A percentile compares a stretch with the other conserved stretches of the same genome.
These are phyloP conservation scores for Pomacea canaliculata DNA, from an alignment of 2,888 invertebrate genomes.

Conservation along the genomic window DNA sequence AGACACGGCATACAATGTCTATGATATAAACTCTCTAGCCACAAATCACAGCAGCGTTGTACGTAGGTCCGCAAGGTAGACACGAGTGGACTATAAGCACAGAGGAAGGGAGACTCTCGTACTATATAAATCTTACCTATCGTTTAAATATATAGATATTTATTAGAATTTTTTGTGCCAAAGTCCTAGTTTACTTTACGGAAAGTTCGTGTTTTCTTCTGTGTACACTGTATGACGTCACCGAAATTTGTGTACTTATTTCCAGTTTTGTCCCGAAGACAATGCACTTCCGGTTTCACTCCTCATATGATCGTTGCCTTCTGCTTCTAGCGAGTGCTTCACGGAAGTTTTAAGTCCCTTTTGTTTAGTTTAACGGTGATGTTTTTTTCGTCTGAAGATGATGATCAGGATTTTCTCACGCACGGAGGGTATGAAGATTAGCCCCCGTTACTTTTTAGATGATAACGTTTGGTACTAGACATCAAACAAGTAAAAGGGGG, in stretches of 20 bases:
- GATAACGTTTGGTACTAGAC: not conserved
- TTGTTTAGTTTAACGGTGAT: conserved; percentile 30
- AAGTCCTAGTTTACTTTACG: too few relatives aligned
- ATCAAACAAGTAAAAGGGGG: not conserved
- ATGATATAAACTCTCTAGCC: too few relatives aligned
- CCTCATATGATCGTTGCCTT: conserved; percentile 22
- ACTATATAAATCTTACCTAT: too few relatives aligned
- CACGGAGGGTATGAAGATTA: conserved; percentile 36
- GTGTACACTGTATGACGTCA: conserved; percentile 8
- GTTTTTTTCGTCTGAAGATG: conserved; percentile 61
- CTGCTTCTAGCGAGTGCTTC: not conserved
- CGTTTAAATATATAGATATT: too few relatives aligned
- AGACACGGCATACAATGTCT: too few relatives aligned
- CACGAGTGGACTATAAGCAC: too few relatives aligned
- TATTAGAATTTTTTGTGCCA: too few relatives aligned
- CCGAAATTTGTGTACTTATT: conserved; percentile 1
- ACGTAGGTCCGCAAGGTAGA: too few relatives aligned
- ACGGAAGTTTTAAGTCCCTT: too few relatives aligned
- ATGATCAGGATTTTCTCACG: conserved; percentile 56
- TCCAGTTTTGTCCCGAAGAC: not conserved
- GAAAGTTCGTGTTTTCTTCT: too few relatives aligned
- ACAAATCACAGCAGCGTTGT: too few relatives aligned
- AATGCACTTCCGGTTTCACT: conserved; percentile 24
- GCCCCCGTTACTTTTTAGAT: not conserved
- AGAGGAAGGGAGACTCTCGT: too few relatives aligned